Percentiles rank a stretch among this genome's conserved stretches.
phyloP scores from a whole-genome alignment of 2,797 vertebrate species.

The Eulemur coronatus region DNA sequence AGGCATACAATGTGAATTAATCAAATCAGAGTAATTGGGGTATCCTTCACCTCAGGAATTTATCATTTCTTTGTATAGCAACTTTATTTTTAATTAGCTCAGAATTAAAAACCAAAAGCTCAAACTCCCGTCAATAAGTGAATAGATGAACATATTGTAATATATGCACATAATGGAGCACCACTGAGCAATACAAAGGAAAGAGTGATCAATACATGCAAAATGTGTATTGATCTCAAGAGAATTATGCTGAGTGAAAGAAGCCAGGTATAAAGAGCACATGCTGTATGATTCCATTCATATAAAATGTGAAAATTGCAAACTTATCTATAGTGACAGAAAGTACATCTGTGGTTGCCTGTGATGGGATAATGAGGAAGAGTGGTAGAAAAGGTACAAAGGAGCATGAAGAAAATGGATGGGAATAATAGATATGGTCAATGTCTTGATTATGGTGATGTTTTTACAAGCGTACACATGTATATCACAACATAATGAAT shows the following conservation, averaged over 20 bases:
- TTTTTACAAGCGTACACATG: neutral
- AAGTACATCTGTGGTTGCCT: neutral
- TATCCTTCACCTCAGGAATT: neutral
- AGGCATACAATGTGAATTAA: neutral
- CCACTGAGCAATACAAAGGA: neutral
- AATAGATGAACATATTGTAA: neutral
- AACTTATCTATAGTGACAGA: neutral
- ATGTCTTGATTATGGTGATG: neutral
- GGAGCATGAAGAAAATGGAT: neutral
- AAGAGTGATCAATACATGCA: neutral
- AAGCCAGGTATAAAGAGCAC: neutral
- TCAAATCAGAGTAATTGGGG: neutral
- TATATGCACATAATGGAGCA: neutral
- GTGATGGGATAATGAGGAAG: neutral
- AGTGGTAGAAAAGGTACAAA: neutral
- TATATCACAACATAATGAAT: no score
- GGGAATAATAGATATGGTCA: neutral
- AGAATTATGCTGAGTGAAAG: neutral
- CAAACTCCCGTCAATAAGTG: neutral
- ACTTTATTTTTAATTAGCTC: neutral
- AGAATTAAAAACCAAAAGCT: neutral
- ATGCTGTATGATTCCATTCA: neutral
- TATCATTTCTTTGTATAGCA: neutral
- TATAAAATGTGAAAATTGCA: neutral
- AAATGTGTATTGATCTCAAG: neutral